These are phyloP conservation scores for Clitarchus hookeri DNA, from an alignment of 2,888 invertebrate genomes.

Conservation along the genomic window DNA sequence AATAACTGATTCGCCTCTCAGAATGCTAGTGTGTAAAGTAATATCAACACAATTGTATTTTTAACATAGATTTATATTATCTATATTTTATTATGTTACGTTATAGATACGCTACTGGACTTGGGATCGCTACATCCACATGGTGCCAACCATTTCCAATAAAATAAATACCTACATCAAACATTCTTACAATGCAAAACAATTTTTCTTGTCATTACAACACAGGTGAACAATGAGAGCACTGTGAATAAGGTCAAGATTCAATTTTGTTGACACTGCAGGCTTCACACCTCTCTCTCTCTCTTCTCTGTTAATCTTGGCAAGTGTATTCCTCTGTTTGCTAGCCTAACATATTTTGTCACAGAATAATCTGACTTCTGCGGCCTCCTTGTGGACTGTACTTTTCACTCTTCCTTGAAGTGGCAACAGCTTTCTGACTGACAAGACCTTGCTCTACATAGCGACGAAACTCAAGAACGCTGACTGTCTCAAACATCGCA, in stretches of 20 bases:
- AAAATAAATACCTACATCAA: no score
- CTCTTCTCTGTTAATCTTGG: constrained; percentile 11
- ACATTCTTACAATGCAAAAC: background rate
- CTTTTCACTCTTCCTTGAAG: background rate
- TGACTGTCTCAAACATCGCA: background rate
- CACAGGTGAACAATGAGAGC: background rate
- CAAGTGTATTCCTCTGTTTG: constrained; percentile 10
- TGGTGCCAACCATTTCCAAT: no score
- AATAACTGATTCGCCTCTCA: no score
- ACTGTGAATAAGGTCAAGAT: background rate
- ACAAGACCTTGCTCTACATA: constrained; percentile 1
- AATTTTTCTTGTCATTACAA: constrained; percentile 12
- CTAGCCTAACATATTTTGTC: background rate
- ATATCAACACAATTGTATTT: no score
- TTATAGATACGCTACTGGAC: no score
- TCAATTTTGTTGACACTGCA: constrained; percentile 10
- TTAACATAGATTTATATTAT: no score
- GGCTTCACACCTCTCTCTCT: background rate
- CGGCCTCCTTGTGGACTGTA: background rate
- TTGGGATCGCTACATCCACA: no score
- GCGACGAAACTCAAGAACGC: constrained; percentile 5
- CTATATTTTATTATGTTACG: no score
- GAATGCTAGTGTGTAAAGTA: no score
- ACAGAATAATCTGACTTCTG: background rate
- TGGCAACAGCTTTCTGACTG: background rate